These are phyloP conservation scores for Enteromius mattozi DNA, from an alignment of 2,797 vertebrate species.

Conservation along the genomic window DNA sequence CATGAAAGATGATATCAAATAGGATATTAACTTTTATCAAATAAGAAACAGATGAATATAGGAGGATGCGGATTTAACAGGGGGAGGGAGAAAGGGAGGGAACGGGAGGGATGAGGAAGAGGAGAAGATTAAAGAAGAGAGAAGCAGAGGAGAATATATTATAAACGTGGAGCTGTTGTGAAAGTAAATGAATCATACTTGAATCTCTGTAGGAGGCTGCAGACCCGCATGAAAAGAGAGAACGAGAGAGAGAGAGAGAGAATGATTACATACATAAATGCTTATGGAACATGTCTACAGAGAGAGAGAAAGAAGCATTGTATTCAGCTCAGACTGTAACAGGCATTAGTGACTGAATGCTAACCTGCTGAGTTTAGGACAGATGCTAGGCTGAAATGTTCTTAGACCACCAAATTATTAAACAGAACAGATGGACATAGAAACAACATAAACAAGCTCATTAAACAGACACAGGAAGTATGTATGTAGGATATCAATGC, in stretches of 20 bases:
- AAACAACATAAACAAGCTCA: constrained; percentile 47
- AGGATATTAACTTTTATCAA: constrained; percentile 45
- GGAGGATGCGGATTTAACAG: constrained; percentile 64
- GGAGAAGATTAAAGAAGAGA: constrained; percentile 60
- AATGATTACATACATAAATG: constrained; percentile 87
- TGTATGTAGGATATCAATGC: constrained; percentile 16
- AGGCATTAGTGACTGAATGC: constrained; percentile 28
- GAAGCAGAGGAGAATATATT: constrained; percentile 79
- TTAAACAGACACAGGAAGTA: constrained; percentile 33
- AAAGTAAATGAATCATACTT: constrained; percentile 88
- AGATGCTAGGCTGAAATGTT: constrained; percentile 34
- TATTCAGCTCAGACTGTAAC: constrained; percentile 27
- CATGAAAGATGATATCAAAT: constrained; percentile 46
- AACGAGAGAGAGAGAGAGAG: constrained; percentile 76
- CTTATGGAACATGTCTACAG: constrained; percentile 79
- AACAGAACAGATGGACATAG: constrained; percentile 40
- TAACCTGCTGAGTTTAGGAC: constrained; percentile 44
- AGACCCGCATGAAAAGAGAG: constrained; percentile 91
- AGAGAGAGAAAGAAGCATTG: constrained; percentile 60
- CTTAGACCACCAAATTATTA: constrained; percentile 30
- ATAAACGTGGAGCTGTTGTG: constrained; percentile 51
- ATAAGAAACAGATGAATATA: constrained; percentile 27
- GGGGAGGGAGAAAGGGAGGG: constrained; percentile 46
- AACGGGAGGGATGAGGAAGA: constrained; percentile 3
- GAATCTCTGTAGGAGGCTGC: constrained; percentile 99